Evolutionary conservation across 2,888 invertebrate species (phyloP).

Genomic region (Candidula unifasciata): DNA sequence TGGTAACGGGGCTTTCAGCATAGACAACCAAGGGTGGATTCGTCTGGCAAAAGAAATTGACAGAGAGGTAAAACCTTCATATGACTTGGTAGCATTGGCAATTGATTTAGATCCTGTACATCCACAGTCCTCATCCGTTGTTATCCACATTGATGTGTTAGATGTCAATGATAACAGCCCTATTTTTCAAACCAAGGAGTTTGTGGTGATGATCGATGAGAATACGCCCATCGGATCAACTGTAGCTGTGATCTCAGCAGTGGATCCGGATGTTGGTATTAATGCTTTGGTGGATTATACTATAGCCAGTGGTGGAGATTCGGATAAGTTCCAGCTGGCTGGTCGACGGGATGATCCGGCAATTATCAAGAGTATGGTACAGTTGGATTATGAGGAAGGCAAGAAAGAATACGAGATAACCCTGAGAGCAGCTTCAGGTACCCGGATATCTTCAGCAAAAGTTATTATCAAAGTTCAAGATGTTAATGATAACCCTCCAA

Average conservation of each 20-base stretch:
- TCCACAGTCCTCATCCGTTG: slow-evolving; percentile 73
- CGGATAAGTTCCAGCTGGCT: slow-evolving; percentile 87
- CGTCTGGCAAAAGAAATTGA: slow-evolving; percentile 93
- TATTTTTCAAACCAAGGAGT: slow-evolving; percentile 90
- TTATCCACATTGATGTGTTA: slow-evolving; percentile 94
- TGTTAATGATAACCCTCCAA: slow-evolving; percentile 94
- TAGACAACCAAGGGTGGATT: slow-evolving; percentile 94
- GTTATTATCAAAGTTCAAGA: slow-evolving; percentile 92
- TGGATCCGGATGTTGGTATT: slow-evolving; percentile 93
- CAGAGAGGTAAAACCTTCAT: slow-evolving; percentile 90
- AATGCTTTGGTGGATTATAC: slow-evolving; percentile 96
- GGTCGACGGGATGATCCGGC: slow-evolving; percentile 84
- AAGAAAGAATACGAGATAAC: slow-evolving; percentile 92
- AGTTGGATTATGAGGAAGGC: slow-evolving; percentile 96
- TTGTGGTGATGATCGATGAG: slow-evolving; percentile 92
- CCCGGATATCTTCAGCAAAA: slow-evolving; percentile 90
- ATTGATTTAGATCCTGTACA: slow-evolving; percentile 89
- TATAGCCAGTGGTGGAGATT: slow-evolving; percentile 90
- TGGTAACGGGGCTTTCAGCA: slow-evolving; percentile 92
- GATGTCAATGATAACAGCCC: slow-evolving; percentile 98
- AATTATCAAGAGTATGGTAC: slow-evolving; percentile 91
- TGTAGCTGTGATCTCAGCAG: slow-evolving; percentile 92
- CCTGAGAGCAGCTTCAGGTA: slow-evolving; percentile 93
- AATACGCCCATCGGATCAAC: slow-evolving; percentile 97
- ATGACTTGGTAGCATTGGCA: slow-evolving; percentile 91